Percentiles rank a stretch among this genome's conserved stretches.
Conservation (phyloP, 2,888 invertebrate genomes). For the Brachyptera putata region DNA sequence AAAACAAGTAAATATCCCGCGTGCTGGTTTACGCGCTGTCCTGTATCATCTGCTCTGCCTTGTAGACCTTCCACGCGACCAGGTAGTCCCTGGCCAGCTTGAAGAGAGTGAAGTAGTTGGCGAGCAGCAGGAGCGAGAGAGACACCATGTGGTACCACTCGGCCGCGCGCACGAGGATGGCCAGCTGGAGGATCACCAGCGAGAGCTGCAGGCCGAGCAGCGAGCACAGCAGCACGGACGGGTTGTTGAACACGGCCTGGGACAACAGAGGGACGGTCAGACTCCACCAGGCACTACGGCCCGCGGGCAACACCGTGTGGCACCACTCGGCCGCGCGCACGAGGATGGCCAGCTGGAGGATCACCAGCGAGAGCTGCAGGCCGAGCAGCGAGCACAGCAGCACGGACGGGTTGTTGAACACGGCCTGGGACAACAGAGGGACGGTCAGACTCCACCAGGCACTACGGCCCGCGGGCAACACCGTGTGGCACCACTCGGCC, state of each 20-base stretch:
- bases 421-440: constrained; percentile 58
- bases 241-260: constrained; percentile 84
- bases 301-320: constrained; percentile 79
- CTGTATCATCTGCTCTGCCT: constrained; percentile 64
- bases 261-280: constrained; percentile 39
- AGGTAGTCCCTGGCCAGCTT: constrained; percentile 83
- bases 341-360: constrained; percentile 73
- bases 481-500: constrained; percentile 86
- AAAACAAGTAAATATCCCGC: too few species aligned
- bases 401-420: constrained; percentile 82
- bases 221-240: constrained; percentile 69
- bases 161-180: constrained; percentile 69
- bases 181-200: constrained; percentile 71
- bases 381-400: constrained; percentile 69
- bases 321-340: constrained; percentile 86
- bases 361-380: constrained; percentile 64
- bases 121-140: constrained; percentile 77
- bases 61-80: constrained; percentile 78
- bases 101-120: constrained; percentile 88
- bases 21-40: constrained; percentile 53
- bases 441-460: too few species aligned
- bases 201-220: constrained; percentile 67
- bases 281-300: too few species aligned
- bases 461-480: too few species aligned
- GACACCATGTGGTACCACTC: constrained; percentile 93